Evolutionary conservation across 2,797 vertebrate genomes (phyloP).

Genomic region (Iguana delicatissima): DNA sequence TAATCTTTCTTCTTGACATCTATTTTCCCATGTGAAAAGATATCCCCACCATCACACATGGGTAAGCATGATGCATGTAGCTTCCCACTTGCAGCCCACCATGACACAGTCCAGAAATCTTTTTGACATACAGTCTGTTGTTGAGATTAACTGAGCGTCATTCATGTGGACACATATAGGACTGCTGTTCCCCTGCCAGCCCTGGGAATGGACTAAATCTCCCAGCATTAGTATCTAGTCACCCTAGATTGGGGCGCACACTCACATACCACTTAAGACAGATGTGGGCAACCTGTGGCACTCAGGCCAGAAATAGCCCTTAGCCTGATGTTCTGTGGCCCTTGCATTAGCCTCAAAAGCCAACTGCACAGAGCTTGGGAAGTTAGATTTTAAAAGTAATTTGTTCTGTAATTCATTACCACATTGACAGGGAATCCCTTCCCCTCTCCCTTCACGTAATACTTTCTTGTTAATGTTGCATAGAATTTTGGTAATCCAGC

Average conservation of each 20-base stretch:
- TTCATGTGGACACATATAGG: neutral
- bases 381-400: too few species aligned
- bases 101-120: neutral
- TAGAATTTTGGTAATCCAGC: too few species aligned
- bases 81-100: neutral
- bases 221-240: neutral
- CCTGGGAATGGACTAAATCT: neutral
- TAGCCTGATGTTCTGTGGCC: too few species aligned
- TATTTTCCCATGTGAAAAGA: neutral
- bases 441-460: too few species aligned
- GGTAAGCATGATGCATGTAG: neutral
- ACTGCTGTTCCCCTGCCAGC: neutral
- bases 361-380: too few species aligned
- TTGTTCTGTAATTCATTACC: too few species aligned
- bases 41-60: neutral
- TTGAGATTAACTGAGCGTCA: neutral
- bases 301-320: too few species aligned
- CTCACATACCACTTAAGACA: neutral
- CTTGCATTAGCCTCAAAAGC: too few species aligned
- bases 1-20: neutral
- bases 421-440: too few species aligned
- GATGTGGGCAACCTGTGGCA: too few species aligned
- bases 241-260: neutral
- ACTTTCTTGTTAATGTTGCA: too few species aligned
- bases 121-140: neutral